Base-by-base conservation (phyloP, 2,797 vertebrate genomes). In the Propithecus perrieri region DNA sequence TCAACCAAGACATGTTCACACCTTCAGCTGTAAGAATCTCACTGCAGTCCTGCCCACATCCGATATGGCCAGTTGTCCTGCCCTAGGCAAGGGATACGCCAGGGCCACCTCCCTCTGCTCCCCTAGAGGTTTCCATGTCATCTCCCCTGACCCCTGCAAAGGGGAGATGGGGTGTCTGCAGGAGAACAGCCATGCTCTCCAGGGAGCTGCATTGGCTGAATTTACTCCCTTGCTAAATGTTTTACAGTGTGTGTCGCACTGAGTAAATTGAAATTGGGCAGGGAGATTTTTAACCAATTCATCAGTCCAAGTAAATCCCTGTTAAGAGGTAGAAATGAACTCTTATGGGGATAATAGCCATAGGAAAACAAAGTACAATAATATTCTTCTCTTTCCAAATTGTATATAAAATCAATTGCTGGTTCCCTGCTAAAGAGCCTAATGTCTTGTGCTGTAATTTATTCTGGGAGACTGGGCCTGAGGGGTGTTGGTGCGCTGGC, bases 281-380 rank as follows among this genome's bases (percentile, higher is more conserved):
- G 85, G 91, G 94, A 97, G 83, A 4, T 91, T 97, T 98, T 98
- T 81, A 97, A 97, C n/a, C 24, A 95, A 13, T 94, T 97, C 13
- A 38, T 98, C 91, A 94, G 74, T 97, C 50, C 63, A 95, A 90
- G 75, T 84, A 97, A 95, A 97, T 92, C 50, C 92, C 94, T 96
- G 93, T 90, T 61, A 97, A 97, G 86, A 98, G 50, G 43, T 57
- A 95, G 88, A 97, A 97, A 96, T 80, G 90, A 98, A 38, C 55
- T 97, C 50, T 97, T 97, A 41, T 53, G 92, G 83, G 86, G 67
- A 97, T 97, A 97, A 95, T 89, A 97, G 83, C 59, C 86, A 5
- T 33, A 95, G 74, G 43, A 92, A 94, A 96, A 98, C 97, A 93
- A 92, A 96, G 59, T 85, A 50, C 86, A 97, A 78, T 90, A 95